Evolutionary conservation across 2,113 vertebrate species (phyloP).

Genomic region (Glareola pratincola): DNA sequence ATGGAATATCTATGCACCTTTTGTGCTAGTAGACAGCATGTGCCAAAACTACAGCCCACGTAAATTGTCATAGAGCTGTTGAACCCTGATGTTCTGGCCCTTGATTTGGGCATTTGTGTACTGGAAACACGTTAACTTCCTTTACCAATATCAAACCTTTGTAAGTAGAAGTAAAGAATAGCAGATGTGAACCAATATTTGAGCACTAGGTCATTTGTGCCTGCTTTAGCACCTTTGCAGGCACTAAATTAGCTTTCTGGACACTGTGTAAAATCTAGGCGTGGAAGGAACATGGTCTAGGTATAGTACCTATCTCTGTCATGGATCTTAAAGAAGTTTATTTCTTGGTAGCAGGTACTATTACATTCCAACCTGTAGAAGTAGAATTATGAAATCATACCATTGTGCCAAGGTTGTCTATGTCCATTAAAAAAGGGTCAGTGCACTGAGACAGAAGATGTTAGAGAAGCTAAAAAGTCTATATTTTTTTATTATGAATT

Average conservation of each 20-base stretch:
- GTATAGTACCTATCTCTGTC: not conserved
- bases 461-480: not conserved
- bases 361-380: not conserved
- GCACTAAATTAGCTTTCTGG: not conserved
- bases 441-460: not conserved
- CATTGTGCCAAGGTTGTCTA: not conserved
- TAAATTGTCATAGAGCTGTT: not conserved
- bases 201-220: not conserved
- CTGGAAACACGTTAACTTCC: not conserved
- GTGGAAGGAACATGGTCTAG: not conserved
- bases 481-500: conserved; percentile 12
- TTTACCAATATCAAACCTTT: not conserved
- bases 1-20: not conserved
- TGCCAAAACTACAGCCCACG: not conserved
- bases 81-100: not conserved
- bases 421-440: not conserved
- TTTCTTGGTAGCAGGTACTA: not conserved
- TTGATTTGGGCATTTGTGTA: not conserved
- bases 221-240: not conserved
- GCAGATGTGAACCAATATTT: not conserved
- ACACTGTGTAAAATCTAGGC: not conserved
- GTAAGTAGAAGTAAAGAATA: not conserved
- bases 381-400: not conserved
- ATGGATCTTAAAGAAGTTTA: not conserved
- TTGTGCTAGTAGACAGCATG: not conserved